These are phyloP conservation scores for Pavo muticus DNA, from an alignment of 2,113 vertebrate genomes.

Conservation along the genomic window DNA sequence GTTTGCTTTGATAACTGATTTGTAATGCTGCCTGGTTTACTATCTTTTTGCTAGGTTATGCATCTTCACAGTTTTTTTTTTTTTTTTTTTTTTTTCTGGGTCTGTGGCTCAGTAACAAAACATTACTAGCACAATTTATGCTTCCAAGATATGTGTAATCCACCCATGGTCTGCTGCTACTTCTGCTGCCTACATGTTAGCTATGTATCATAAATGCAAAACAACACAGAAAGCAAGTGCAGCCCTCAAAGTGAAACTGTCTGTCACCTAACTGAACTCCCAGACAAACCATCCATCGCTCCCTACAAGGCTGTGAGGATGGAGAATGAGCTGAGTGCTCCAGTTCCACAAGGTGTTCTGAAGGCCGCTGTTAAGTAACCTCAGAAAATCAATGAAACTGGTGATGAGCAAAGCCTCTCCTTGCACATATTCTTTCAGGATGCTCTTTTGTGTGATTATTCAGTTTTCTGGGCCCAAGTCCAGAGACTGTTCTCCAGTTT, in stretches of 20 bases:
- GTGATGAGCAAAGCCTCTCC: background rate
- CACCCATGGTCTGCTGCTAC: background rate
- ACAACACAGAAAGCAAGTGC: background rate
- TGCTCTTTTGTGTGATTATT: background rate
- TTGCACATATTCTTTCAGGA: background rate
- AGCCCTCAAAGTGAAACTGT: background rate
- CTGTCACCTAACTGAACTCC: background rate
- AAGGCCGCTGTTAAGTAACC: background rate
- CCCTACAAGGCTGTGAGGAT: background rate
- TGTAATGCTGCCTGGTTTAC: background rate
- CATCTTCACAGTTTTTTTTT: background rate
- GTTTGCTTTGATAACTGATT: conserved; percentile 16
- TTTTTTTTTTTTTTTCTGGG: background rate
- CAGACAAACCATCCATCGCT: background rate
- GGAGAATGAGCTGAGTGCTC: background rate
- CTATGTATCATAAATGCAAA: background rate
- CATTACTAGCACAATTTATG: background rate
- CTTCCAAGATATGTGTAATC: background rate
- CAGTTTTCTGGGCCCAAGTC: background rate
- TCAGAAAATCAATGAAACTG: background rate
- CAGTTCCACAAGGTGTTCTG: background rate
- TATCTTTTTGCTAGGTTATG: background rate
- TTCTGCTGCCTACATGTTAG: background rate
- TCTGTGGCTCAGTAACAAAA: background rate
- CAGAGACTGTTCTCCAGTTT: background rate